phyloP scores from a whole-genome alignment of 2,113 vertebrate species.

The Pedetes capensis region DNA sequence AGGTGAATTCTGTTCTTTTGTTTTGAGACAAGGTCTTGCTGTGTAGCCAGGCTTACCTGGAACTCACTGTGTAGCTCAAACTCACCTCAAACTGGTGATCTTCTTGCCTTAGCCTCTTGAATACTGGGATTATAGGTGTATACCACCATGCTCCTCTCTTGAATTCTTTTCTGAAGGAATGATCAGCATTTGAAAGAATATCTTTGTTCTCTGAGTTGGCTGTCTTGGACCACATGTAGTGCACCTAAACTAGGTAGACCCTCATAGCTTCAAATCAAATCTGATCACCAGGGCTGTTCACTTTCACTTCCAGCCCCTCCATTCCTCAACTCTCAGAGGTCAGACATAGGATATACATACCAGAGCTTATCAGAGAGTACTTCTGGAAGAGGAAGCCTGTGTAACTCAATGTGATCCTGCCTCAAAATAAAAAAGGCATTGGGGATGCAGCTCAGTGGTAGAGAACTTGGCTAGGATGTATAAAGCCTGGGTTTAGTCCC shows the following conservation, averaged over 20 bases:
- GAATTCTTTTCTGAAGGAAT: slow-evolving; percentile 1
- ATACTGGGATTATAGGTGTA: too few relatives aligned
- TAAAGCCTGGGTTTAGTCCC: not conserved
- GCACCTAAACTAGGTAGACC: not conserved
- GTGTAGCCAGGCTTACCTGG: too few relatives aligned
- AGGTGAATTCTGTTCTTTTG: slow-evolving; percentile 18
- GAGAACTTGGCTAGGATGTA: too few relatives aligned
- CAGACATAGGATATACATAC: not conserved
- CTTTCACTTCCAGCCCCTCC: not conserved
- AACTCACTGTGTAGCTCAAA: too few relatives aligned
- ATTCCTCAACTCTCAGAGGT: not conserved
- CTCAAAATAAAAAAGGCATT: too few relatives aligned
- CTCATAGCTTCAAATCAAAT: not conserved
- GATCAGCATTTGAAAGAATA: not conserved
- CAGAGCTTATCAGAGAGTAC: not conserved
- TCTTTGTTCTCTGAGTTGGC: not conserved
- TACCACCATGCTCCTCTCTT: too few relatives aligned
- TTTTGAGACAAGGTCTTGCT: too few relatives aligned
- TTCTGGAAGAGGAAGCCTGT: not conserved
- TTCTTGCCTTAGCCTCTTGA: too few relatives aligned
- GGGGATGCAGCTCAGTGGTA: too few relatives aligned
- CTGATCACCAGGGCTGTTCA: not conserved
- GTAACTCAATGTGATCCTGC: too few relatives aligned
- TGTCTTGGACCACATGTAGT: not conserved
- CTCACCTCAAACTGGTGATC: too few relatives aligned